These are phyloP conservation scores for Nemapogon koenigi DNA, from an alignment of 2,888 invertebrate species.

Conservation along the genomic window DNA sequence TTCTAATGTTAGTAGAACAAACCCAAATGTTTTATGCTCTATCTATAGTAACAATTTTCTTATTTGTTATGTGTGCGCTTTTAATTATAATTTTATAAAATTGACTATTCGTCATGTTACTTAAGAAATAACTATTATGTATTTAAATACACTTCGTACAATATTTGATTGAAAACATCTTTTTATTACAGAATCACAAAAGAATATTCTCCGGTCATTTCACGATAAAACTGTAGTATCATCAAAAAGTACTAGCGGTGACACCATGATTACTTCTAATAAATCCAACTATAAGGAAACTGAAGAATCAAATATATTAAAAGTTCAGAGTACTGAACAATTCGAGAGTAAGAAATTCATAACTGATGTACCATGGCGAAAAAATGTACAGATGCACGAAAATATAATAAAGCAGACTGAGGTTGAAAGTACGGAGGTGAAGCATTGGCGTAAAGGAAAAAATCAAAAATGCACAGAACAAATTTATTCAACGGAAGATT, in stretches of 20 bases:
- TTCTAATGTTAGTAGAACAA: too few relatives aligned
- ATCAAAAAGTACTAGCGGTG: slow-evolving; percentile 20
- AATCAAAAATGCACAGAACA: background rate
- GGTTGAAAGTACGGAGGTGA: slow-evolving; percentile 23
- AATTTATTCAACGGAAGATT: slow-evolving; percentile 14
- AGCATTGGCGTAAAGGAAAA: slow-evolving; percentile 26
- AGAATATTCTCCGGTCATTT: slow-evolving; percentile 28
- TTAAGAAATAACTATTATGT: too few relatives aligned
- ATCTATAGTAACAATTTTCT: too few relatives aligned
- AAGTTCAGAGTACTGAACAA: slow-evolving; percentile 34
- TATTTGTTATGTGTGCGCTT: too few relatives aligned
- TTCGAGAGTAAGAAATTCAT: slow-evolving; percentile 29
- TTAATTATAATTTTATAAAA: too few relatives aligned
- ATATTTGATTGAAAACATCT: slow-evolving; percentile 10
- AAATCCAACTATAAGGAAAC: slow-evolving; percentile 35
- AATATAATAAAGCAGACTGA: slow-evolving; percentile 1
- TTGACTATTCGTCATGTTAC: too few relatives aligned
- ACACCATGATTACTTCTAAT: slow-evolving; percentile 22
- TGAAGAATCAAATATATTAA: slow-evolving; percentile 45
- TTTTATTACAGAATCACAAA: slow-evolving; percentile 36
- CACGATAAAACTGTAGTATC: slow-evolving; percentile 32
- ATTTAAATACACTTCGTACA: background rate
- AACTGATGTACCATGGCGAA: slow-evolving; percentile 43
- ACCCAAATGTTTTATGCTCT: too few relatives aligned
- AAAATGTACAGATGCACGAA: slow-evolving; percentile 15